phyloP scores from a whole-genome alignment of 2,797 vertebrate species.

The Sitta carolinensis region DNA sequence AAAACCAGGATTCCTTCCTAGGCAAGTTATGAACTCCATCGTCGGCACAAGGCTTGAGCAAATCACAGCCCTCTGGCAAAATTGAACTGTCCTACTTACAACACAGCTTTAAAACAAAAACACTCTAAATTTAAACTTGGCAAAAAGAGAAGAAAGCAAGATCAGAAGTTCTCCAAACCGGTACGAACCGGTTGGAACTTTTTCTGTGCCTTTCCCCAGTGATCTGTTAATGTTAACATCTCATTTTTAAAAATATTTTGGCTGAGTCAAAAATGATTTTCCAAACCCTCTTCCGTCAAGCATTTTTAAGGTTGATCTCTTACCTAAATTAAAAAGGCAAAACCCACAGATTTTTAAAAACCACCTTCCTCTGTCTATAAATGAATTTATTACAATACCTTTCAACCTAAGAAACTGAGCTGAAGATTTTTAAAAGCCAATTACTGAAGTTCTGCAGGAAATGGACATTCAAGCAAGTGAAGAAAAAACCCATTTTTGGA shows the following conservation, averaged over 20 bases:
- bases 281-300: background rate
- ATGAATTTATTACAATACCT: background rate
- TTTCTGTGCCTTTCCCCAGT: background rate
- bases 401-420: background rate
- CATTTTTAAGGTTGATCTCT: background rate
- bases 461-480: background rate
- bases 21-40: background rate
- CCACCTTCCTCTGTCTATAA: background rate
- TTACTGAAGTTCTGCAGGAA: background rate
- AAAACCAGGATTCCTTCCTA: background rate
- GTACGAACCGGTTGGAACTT: background rate
- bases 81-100: background rate
- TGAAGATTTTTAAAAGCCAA: background rate
- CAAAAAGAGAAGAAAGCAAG: background rate
- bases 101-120: background rate
- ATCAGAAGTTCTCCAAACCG: background rate
- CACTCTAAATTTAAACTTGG: background rate
- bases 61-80: background rate
- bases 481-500: background rate
- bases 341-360: background rate
- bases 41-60: rapidly evolving
- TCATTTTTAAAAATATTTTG: background rate
- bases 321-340: background rate
- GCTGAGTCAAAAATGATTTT: background rate
- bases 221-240: background rate